phyloP scores from a whole-genome alignment of 30 jellyfish, hydroid and myxozoan species.

The Cassiopea andromeda region DNA sequence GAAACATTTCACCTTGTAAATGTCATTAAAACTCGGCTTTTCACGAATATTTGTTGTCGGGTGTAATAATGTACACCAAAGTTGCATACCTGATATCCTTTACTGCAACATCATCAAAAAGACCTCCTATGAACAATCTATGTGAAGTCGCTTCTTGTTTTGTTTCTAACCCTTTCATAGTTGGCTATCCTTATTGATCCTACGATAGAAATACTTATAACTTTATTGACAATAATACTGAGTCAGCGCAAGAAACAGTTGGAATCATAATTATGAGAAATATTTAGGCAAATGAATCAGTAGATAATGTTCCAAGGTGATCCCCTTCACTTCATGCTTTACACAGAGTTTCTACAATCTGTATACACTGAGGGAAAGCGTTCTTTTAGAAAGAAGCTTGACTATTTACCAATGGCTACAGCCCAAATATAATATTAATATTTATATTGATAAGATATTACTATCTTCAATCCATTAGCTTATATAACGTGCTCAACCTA shows the following conservation, averaged over 20 bases:
- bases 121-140: constrained; percentile 18
- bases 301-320: too few species aligned
- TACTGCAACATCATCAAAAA: constrained; percentile 1
- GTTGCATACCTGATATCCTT: constrained; percentile 19
- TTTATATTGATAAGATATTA: too few species aligned
- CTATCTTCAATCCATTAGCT: too few species aligned
- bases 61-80: not conserved
- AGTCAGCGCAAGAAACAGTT: not conserved
- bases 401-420: too few species aligned
- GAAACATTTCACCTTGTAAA: too few species aligned
- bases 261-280: too few species aligned
- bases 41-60: not conserved
- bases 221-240: not conserved
- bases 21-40: not conserved
- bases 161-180: not conserved
- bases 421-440: too few species aligned
- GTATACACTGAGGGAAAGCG: too few species aligned
- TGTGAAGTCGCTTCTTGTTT: constrained; percentile 1
- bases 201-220: not conserved
- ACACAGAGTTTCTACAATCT: too few species aligned
- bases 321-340: too few species aligned
- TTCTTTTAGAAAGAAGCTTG: too few species aligned
- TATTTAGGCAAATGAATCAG: not conserved
- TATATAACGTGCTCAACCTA: too few species aligned
- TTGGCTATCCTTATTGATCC: not conserved